Conservation (phyloP, 1,140 invertebrate species). For the Achatina immaculata region DNA sequence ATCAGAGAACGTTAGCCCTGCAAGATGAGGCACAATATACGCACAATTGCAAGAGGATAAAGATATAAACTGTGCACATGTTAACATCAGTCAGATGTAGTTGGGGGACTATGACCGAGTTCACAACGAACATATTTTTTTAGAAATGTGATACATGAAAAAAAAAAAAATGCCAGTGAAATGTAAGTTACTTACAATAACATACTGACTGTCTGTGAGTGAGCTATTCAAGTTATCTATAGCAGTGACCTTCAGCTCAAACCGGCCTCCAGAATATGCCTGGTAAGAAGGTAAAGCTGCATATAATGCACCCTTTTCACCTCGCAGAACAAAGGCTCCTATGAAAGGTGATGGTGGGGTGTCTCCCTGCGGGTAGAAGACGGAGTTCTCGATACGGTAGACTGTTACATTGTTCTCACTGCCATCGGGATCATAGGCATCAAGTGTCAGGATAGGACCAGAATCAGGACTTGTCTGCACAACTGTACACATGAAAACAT, state of each 20-base stretch:
- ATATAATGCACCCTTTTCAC: constrained; percentile 42
- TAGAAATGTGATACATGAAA: too few relatives aligned
- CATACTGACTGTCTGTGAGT: constrained; percentile 29
- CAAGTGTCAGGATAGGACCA: neutral
- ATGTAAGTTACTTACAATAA: constrained; percentile 41
- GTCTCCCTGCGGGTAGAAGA: constrained; percentile 29
- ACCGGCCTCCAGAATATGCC: constrained; percentile 47
- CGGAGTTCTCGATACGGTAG: constrained; percentile 43
- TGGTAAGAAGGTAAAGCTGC: constrained; percentile 45
- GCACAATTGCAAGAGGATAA: too few relatives aligned
- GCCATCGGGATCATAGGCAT: constrained; percentile 17
- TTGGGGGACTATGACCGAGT: too few relatives aligned
- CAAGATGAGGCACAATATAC: too few relatives aligned
- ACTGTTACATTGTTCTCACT: constrained; percentile 39
- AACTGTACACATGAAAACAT: too few relatives aligned
- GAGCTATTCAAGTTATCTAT: constrained; percentile 38
- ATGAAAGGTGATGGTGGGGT: constrained; percentile 30
- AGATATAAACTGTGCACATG: too few relatives aligned
- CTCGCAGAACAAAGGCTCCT: constrained; percentile 47
- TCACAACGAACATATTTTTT: too few relatives aligned
- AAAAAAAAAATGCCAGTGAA: too few relatives aligned
- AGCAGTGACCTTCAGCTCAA: constrained; percentile 45
- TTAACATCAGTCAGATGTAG: too few relatives aligned
- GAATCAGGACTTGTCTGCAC: neutral
- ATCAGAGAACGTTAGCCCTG: too few relatives aligned